phyloP scores from a whole-genome alignment of 1,140 invertebrate species.

The Pararge aegeria region DNA sequence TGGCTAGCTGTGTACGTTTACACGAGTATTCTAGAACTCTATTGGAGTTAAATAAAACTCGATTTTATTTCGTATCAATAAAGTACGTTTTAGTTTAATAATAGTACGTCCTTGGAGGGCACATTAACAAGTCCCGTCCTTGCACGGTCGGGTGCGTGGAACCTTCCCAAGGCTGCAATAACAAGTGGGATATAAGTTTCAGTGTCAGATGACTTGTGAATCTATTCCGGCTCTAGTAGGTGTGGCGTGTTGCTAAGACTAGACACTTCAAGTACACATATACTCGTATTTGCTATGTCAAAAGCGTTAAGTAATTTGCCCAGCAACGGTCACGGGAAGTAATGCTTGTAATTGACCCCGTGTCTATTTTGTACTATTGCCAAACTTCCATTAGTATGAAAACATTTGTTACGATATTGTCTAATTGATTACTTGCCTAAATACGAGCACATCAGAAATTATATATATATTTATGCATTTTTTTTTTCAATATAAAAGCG shows the following conservation, averaged over 20 bases:
- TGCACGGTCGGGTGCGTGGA: constrained; percentile 61
- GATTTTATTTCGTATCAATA: neutral
- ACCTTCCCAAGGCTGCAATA: constrained; percentile 61
- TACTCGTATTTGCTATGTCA: too few relatives aligned
- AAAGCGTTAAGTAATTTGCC: too few relatives aligned
- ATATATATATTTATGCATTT: too few relatives aligned
- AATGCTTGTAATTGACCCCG: too few relatives aligned
- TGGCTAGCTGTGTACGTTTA: neutral
- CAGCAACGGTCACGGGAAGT: too few relatives aligned
- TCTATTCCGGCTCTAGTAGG: neutral
- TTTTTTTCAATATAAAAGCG: too few relatives aligned
- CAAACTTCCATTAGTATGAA: too few relatives aligned
- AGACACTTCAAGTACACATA: neutral
- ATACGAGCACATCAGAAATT: too few relatives aligned
- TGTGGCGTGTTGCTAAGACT: constrained; percentile 1
- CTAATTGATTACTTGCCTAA: too few relatives aligned
- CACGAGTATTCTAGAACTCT: neutral
- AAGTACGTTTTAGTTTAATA: neutral
- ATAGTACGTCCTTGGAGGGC: constrained; percentile 31
- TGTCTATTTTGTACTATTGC: too few relatives aligned
- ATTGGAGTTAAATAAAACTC: neutral
- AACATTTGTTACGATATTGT: too few relatives aligned
- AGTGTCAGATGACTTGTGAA: constrained; percentile 50
- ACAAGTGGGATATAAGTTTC: constrained; percentile 55
- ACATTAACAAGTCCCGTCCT: constrained; percentile 57